Conservation (phyloP, 2,797 vertebrate species). For the Tauraco hartlaubi region DNA sequence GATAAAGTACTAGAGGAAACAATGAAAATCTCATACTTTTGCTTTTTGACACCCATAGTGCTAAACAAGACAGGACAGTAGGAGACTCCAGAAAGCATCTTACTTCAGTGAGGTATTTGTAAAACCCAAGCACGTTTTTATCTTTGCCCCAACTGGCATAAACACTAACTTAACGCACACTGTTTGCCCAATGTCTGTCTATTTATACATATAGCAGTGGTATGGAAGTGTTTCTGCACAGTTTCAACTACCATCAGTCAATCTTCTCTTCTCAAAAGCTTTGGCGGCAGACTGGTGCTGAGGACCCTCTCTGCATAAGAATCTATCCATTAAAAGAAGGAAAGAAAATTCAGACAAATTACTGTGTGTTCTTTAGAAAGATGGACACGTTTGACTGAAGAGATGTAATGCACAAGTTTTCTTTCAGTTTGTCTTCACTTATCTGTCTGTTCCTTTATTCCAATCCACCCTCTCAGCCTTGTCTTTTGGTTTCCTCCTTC, state of each 20-base stretch:
- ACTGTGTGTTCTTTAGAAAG: neutral
- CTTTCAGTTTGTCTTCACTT: neutral
- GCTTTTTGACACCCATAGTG: neutral
- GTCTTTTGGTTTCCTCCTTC: neutral
- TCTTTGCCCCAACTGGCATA: neutral
- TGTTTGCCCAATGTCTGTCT: neutral
- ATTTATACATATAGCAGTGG: neutral
- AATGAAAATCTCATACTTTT: neutral
- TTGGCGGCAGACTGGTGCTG: neutral
- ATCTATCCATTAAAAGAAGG: neutral
- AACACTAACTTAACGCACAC: neutral
- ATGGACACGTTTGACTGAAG: neutral
- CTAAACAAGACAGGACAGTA: neutral
- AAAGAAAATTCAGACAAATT: neutral
- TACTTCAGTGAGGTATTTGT: neutral
- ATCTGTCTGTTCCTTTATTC: neutral
- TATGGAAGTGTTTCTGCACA: neutral
- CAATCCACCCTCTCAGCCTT: neutral
- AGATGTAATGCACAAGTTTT: neutral
- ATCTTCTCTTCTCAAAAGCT: neutral
- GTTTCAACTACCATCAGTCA: neutral
- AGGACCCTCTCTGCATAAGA: neutral
- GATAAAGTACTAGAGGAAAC: neutral
- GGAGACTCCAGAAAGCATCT: neutral
- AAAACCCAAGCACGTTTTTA: neutral